A percentile compares a stretch with the other conserved stretches of the same genome.
These are phyloP conservation scores for Megalopta genalis DNA, from an alignment of 1,140 invertebrate genomes.

Conservation along the genomic window DNA sequence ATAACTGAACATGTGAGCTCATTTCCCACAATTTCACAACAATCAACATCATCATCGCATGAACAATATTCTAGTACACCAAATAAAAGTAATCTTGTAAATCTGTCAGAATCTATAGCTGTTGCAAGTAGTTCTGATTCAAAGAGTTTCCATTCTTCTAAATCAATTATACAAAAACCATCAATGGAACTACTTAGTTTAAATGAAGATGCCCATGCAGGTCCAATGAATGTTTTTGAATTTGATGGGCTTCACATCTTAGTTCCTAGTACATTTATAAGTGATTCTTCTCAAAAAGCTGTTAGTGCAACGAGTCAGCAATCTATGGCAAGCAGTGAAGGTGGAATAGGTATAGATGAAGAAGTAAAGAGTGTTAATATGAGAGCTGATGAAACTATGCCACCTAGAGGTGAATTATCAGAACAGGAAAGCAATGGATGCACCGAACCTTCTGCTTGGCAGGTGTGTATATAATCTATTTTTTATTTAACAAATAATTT, in stretches of 20 bases:
- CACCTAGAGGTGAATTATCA: constrained; percentile 89
- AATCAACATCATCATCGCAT: constrained; percentile 59
- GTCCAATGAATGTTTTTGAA: constrained; percentile 78
- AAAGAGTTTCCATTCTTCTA: constrained; percentile 71
- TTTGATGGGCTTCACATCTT: constrained; percentile 79
- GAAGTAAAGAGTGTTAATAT: constrained; percentile 86
- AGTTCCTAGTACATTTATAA: constrained; percentile 79
- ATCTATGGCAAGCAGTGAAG: constrained; percentile 78
- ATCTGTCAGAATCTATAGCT: constrained; percentile 70
- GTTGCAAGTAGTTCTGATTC: constrained; percentile 71
- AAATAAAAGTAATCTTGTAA: constrained; percentile 68
- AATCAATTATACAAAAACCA: constrained; percentile 72
- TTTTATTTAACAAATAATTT: constrained; percentile 12
- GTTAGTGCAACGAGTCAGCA: constrained; percentile 78
- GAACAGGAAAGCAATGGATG: constrained; percentile 91
- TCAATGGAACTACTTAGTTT: constrained; percentile 77
- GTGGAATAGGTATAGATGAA: constrained; percentile 82
- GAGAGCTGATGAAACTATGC: constrained; percentile 91
- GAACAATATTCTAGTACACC: constrained; percentile 63
- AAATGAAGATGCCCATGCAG: constrained; percentile 78
- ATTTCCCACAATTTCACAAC: constrained; percentile 66
- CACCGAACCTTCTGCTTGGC: constrained; percentile 84
- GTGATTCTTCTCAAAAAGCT: constrained; percentile 78
- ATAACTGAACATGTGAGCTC: constrained; percentile 72
- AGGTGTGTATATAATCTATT: constrained; percentile 71